Conservation (phyloP, 2,888 invertebrate genomes). For the Bombylius discolor region DNA sequence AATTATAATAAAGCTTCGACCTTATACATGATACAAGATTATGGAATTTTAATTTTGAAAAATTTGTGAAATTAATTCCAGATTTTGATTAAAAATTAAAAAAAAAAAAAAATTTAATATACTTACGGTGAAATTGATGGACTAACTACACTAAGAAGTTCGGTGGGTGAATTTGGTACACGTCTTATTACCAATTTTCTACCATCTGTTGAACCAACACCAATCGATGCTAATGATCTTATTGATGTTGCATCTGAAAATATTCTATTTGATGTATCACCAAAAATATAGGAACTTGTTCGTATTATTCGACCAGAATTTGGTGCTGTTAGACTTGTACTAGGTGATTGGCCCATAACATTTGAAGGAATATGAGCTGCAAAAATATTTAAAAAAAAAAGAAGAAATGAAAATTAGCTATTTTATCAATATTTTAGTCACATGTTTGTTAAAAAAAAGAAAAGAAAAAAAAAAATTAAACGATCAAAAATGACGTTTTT, state of each 20-base stretch:
- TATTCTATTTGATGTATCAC: constrained; percentile 44
- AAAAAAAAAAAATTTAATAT: constrained; percentile 13
- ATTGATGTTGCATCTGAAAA: constrained; percentile 58
- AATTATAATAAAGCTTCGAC: too few relatives aligned
- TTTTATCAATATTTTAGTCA: background rate
- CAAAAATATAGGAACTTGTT: constrained; percentile 42
- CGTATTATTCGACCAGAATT: constrained; percentile 31
- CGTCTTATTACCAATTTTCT: constrained; percentile 70
- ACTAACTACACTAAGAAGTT: constrained; percentile 73
- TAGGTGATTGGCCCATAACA: constrained; percentile 14
- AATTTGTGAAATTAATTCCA: too few relatives aligned
- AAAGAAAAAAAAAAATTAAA: too few relatives aligned
- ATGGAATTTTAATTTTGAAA: too few relatives aligned
- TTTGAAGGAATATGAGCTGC: constrained; percentile 8
- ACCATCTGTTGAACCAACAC: constrained; percentile 81
- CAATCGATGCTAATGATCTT: constrained; percentile 69
- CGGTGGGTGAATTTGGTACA: constrained; percentile 74
- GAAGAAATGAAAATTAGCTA: background rate
- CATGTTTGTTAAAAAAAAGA: too few relatives aligned
- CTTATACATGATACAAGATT: too few relatives aligned
- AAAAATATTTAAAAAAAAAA: background rate
- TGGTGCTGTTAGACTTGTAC: constrained; percentile 37
- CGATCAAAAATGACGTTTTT: too few relatives aligned
- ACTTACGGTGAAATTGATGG: constrained; percentile 62
- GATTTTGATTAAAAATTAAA: too few relatives aligned